A percentile compares a stretch with the other conserved stretches of the same genome.
Conservation (phyloP, 2,888 invertebrate species). For the Pachymerium ferrugineum region DNA sequence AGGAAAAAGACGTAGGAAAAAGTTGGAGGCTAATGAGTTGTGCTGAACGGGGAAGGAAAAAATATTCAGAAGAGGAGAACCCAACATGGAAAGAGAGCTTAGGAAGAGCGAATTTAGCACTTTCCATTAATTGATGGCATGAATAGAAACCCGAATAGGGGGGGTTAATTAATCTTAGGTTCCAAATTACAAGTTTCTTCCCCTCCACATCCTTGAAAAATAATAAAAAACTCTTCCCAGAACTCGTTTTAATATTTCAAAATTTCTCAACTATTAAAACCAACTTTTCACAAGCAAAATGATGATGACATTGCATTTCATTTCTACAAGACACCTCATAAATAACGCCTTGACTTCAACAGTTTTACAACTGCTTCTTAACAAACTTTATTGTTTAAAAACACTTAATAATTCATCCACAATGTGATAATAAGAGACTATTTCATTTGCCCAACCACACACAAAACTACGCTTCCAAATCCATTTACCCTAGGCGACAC, state of each 20-base stretch:
- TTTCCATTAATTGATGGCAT: conserved; percentile 15
- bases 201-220: background rate
- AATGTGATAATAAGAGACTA: too few relatives aligned
- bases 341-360: background rate
- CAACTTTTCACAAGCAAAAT: background rate
- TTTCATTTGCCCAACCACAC: too few relatives aligned
- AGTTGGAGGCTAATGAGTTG: background rate
- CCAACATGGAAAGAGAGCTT: conserved; percentile 5
- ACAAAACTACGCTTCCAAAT: too few relatives aligned
- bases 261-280: conserved; percentile 6
- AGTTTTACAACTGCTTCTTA: background rate
- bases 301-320: conserved; percentile 2
- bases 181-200: background rate
- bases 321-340: conserved; percentile 6
- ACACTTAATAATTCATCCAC: background rate
- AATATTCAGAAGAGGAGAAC: background rate
- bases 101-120: background rate
- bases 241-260: conserved; percentile 16
- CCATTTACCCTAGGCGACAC: background rate
- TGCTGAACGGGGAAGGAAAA: background rate
- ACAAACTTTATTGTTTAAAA: background rate
- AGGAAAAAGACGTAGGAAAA: background rate
- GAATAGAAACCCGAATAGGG: background rate
- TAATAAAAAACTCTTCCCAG: background rate
- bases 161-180: conserved; percentile 15